Percentiles rank a stretch among this genome's conserved stretches.
Evolutionary conservation across 2,113 vertebrate genomes (phyloP).

Genomic region (Gavia stellata): DNA sequence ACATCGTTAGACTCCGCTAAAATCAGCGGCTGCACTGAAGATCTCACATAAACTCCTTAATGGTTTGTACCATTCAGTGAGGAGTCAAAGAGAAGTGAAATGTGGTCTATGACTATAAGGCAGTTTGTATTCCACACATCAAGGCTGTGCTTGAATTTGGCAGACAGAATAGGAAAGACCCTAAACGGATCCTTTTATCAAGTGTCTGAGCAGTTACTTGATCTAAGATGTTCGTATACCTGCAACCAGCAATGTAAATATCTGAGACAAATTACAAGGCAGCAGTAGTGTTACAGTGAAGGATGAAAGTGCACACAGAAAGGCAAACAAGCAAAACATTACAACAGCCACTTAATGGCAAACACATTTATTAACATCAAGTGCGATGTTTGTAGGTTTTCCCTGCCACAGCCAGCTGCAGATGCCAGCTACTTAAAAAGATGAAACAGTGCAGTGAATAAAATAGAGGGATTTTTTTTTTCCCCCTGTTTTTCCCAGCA

Average conservation of each 20-base stretch:
- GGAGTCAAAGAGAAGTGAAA: conserved; percentile 46
- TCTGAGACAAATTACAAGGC: conserved; percentile 68
- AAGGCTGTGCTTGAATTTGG: conserved; percentile 29
- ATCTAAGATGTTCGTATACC: conserved; percentile 64
- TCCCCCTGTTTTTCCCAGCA: neutral
- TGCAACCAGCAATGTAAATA: conserved; percentile 57
- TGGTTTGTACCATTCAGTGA: conserved; percentile 11
- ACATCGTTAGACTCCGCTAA: conserved; percentile 29
- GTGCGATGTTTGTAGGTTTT: conserved; percentile 51
- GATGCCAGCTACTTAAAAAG: conserved; percentile 54
- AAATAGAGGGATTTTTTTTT: neutral
- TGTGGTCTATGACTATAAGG: conserved; percentile 21
- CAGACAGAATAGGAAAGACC: conserved; percentile 37
- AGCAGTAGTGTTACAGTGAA: conserved; percentile 54
- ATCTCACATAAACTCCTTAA: conserved; percentile 37
- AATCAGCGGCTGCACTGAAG: conserved; percentile 28
- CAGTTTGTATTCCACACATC: conserved; percentile 47
- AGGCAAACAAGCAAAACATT: conserved; percentile 67
- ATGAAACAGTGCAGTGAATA: conserved; percentile 48
- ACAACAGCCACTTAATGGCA: conserved; percentile 65
- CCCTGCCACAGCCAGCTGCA: conserved; percentile 31
- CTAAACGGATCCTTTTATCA: conserved; percentile 57
- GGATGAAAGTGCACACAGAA: conserved; percentile 66
- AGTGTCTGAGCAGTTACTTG: conserved; percentile 61
- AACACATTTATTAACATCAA: conserved; percentile 70